Conservation (phyloP, 1,140 invertebrate genomes). For the Platyscapa corneri region DNA sequence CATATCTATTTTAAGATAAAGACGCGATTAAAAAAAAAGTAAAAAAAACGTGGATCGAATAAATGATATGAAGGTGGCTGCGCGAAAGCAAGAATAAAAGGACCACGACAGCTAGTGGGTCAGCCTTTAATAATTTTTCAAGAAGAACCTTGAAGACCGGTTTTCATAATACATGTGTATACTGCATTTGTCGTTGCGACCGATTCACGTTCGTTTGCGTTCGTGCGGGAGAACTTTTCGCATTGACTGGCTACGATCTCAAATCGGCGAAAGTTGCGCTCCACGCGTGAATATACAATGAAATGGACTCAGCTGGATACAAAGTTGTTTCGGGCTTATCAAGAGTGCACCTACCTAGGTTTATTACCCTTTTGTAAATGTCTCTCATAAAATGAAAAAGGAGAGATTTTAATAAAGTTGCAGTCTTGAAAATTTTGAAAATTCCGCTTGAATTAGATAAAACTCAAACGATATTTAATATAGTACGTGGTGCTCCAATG, state of each 20-base stretch:
- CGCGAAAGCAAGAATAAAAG: slow-evolving; percentile 32
- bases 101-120: slow-evolving; percentile 3
- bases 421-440: too few relatives aligned
- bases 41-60: not conserved
- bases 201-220: slow-evolving; percentile 7
- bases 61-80: not conserved
- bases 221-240: slow-evolving; percentile 29
- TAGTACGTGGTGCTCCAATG: too few relatives aligned
- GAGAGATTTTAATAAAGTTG: too few relatives aligned
- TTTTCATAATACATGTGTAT: slow-evolving; percentile 3
- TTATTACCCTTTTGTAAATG: not conserved
- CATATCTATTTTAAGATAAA: slow-evolving; percentile 7
- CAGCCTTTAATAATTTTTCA: slow-evolving; percentile 41
- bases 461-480: too few relatives aligned
- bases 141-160: slow-evolving; percentile 51
- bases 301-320: not conserved
- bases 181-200: slow-evolving; percentile 1
- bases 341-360: not conserved
- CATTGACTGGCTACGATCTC: not conserved
- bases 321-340: not conserved
- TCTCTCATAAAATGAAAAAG: too few relatives aligned
- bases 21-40: not conserved
- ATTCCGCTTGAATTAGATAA: too few relatives aligned
- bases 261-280: slow-evolving; percentile 45
- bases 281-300: slow-evolving; percentile 24